phyloP scores from a whole-genome alignment of 2,797 vertebrate species.

The Okamejei kenojei region DNA sequence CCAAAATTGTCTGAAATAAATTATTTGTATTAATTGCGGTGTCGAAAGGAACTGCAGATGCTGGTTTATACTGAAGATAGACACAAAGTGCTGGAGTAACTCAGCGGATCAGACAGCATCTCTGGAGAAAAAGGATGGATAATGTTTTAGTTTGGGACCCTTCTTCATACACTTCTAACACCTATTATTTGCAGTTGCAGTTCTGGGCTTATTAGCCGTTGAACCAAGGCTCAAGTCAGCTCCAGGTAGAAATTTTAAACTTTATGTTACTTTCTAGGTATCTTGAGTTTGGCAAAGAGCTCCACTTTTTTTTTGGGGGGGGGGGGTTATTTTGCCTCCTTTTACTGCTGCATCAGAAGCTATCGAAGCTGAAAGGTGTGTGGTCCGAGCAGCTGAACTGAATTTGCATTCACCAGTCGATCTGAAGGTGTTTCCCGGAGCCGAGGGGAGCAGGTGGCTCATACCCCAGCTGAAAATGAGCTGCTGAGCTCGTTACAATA shows the following conservation, averaged over 20 bases:
- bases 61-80: too few species aligned
- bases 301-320: too few species aligned
- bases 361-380: background rate
- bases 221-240: background rate
- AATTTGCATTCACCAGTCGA: background rate
- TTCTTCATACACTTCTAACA: too few species aligned
- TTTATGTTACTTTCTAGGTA: background rate
- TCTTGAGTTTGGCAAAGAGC: slow-evolving; percentile 10
- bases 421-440: slow-evolving; percentile 40
- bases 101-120: too few species aligned
- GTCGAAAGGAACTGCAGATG: too few species aligned
- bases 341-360: background rate
- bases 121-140: too few species aligned
- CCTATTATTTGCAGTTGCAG: background rate
- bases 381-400: background rate
- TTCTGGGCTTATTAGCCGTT: background rate
- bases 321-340: too few species aligned
- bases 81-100: too few species aligned
- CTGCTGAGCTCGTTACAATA: slow-evolving; percentile 44
- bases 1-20: background rate
- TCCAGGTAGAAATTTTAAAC: background rate
- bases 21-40: background rate
- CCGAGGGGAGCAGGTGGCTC: slow-evolving; percentile 54
- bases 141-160: too few species aligned
- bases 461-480: slow-evolving; percentile 51